Conservation (phyloP, 2,797 vertebrate genomes). For the Poecilia gillii region DNA sequence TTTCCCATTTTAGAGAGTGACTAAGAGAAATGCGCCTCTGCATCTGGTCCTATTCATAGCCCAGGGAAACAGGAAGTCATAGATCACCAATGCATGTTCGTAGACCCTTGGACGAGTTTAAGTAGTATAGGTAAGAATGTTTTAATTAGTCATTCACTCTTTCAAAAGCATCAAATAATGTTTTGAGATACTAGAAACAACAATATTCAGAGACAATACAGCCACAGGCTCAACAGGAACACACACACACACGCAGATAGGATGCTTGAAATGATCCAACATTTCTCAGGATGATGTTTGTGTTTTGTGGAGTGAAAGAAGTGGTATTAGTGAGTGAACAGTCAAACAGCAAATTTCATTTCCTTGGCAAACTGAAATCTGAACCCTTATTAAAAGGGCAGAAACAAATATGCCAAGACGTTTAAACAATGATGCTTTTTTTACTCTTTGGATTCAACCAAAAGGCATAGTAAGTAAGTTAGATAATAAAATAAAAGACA, state of each 20-base stretch:
- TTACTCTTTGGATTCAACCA: slow-evolving; percentile 1
- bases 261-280: neutral
- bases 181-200: neutral
- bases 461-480: neutral
- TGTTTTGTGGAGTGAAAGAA: slow-evolving; percentile 2
- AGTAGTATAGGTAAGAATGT: neutral
- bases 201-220: too few species aligned
- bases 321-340: neutral
- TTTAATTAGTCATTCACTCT: neutral
- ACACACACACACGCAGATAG: neutral
- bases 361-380: neutral
- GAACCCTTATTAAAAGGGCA: neutral
- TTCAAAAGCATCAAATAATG: neutral
- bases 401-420: neutral
- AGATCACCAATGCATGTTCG: neutral
- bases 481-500: neutral
- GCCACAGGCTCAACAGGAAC: neutral
- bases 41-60: neutral
- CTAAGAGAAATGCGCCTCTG: neutral
- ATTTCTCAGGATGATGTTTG: neutral
- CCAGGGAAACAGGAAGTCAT: neutral
- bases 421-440: neutral
- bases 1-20: neutral
- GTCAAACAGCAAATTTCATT: neutral
- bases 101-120: neutral